Evolutionary conservation across 2,797 vertebrate genomes (phyloP), one percentile per base, ranked within the genome.

Genomic region (Darevskia nairensis): DNA sequence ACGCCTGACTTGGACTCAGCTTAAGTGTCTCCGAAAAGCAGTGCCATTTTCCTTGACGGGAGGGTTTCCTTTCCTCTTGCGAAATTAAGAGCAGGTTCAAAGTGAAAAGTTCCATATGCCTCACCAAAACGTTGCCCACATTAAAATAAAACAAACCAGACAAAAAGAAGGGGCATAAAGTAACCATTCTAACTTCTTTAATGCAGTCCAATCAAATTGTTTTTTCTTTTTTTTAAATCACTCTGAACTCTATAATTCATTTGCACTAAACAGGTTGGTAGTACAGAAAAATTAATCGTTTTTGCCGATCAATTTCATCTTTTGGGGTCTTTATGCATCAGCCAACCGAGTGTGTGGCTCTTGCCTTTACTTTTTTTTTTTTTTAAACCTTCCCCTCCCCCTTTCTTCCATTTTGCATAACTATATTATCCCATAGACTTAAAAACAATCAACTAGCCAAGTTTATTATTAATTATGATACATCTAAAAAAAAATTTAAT

Each of bases 351-450:
- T 95, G 94, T 96, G 95, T 93, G 50, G 94, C 95, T 92, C 86
- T 83, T 92, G 72, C 61, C 61, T 64, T 64, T 21, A 35, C 17
- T 92, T 89, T 94, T 92, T 94, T 92, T 92, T n/a, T 66, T 32
- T 25, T 87, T 88, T 87, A 61, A 44, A 4, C 0, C 1, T 0
- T 29, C 29, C 0, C 2, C 0, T 93, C 83, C 85, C 75, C 78
- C 50, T 1, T 19, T 89, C 87, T 84, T 41, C 90, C 94, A 88
- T 95, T 96, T 90, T 91, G 84, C 95, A 97, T 96, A 97, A 97
- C 97, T 97, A 97, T 80, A 96, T 96, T 97, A 90, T 96, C 96
- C 96, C 95, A 96, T 97, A 96, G 95, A 97, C 96, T 96, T 96
- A 96, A 97, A 88, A 97, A 96, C 96, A 95, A 97, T 92, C 93